Conservation (phyloP, 2,797 vertebrate species). For the Chanos chanos region DNA sequence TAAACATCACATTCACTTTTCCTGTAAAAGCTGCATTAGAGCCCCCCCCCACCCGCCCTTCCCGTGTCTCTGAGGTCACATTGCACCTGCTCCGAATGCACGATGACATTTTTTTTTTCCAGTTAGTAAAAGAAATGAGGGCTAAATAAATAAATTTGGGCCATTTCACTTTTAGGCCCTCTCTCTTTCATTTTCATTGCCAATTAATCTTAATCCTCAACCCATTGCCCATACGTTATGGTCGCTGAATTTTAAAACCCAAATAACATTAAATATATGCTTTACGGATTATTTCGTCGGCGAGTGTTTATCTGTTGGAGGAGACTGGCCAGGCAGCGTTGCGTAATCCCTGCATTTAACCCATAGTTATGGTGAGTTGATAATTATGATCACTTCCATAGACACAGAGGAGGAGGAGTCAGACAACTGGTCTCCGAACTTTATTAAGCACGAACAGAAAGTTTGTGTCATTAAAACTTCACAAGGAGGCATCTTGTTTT, state of each 20-base stretch:
- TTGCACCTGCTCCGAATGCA: neutral
- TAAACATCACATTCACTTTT: too few species aligned
- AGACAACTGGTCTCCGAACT: too few species aligned
- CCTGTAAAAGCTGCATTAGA: too few species aligned
- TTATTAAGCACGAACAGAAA: too few species aligned
- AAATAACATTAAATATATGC: slow-evolving; percentile 37
- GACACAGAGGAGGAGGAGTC: too few species aligned
- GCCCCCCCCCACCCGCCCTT: too few species aligned
- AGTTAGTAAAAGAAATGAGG: slow-evolving; percentile 18
- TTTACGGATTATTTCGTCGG: slow-evolving; percentile 34
- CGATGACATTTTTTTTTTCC: slow-evolving; percentile 12
- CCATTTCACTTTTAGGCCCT: slow-evolving; percentile 1
- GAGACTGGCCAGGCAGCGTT: neutral
- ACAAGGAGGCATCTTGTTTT: too few species aligned
- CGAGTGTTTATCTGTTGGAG: slow-evolving; percentile 33
- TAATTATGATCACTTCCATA: too few species aligned
- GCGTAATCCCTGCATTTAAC: too few species aligned
- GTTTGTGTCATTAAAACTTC: too few species aligned
- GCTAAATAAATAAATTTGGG: slow-evolving; percentile 34
- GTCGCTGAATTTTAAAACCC: slow-evolving; percentile 32
- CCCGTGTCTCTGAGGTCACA: neutral
- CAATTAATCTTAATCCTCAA: slow-evolving; percentile 38
- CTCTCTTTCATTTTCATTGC: slow-evolving; percentile 22
- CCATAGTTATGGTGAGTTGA: too few species aligned
- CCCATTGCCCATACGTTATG: slow-evolving; percentile 27